Conservation (phyloP, 2,888 invertebrate genomes). For the Lomographa bimaculata region DNA sequence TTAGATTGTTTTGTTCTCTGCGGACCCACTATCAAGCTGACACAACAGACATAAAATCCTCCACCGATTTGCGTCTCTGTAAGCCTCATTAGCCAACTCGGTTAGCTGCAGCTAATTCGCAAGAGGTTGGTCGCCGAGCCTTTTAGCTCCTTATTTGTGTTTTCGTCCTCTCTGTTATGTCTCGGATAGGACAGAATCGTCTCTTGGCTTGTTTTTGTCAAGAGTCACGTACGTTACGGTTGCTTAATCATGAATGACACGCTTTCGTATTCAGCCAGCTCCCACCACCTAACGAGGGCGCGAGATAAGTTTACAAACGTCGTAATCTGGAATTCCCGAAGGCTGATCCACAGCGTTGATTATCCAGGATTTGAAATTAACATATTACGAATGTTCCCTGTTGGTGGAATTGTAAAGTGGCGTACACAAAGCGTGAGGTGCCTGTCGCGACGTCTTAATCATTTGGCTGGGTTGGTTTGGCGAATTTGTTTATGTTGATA, state of each 20-base stretch:
- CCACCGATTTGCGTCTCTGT: conserved; percentile 9
- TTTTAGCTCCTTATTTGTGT: conserved; percentile 34
- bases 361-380: conserved; percentile 77
- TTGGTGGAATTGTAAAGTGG: conserved; percentile 24
- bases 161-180: conserved; percentile 30
- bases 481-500: conserved; percentile 12
- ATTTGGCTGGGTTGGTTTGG: conserved; percentile 10
- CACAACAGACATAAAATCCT: conserved; percentile 8
- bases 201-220: conserved; percentile 62
- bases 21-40: conserved; percentile 7
- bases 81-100: conserved; percentile 18
- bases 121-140: conserved; percentile 22
- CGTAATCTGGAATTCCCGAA: conserved; percentile 73
- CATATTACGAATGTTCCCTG: conserved; percentile 61
- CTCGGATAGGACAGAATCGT: conserved; percentile 40
- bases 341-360: conserved; percentile 70
- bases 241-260: conserved; percentile 77
- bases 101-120: conserved; percentile 33
- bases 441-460: conserved; percentile 16
- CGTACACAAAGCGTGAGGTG: conserved; percentile 16
- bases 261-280: conserved; percentile 77
- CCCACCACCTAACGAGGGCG: conserved; percentile 73
- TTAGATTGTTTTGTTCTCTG: too few species aligned
- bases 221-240: conserved; percentile 67
- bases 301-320: conserved; percentile 80